phyloP scores from a whole-genome alignment of 2,888 invertebrate species.

The Andrena praecox region DNA sequence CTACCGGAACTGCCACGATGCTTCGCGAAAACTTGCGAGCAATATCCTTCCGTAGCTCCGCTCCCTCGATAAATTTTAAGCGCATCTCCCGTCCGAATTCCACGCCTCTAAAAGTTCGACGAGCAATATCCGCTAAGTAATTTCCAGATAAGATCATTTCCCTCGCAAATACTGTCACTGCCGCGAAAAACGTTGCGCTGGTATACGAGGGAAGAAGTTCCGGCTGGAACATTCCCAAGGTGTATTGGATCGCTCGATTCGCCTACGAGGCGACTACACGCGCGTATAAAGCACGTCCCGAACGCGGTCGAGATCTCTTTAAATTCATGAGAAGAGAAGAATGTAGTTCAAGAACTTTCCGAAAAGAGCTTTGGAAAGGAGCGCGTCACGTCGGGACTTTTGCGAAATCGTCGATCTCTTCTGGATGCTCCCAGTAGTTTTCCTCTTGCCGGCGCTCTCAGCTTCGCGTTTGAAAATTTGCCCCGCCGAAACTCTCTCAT shows the following conservation, averaged over 20 bases:
- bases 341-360: slow-evolving; percentile 57
- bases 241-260: slow-evolving; percentile 20
- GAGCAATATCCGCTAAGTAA: background rate
- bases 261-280: slow-evolving; percentile 11
- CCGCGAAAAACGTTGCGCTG: background rate
- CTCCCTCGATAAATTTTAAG: background rate
- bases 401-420: slow-evolving; percentile 25
- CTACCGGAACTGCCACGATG: background rate
- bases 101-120: background rate
- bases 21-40: background rate
- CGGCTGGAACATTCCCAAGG: background rate
- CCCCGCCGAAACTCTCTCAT: too few relatives aligned
- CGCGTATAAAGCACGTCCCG: slow-evolving; percentile 16
- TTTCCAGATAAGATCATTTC: background rate
- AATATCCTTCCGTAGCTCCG: background rate
- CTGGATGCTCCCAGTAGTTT: slow-evolving; percentile 4
- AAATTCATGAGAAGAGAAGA: slow-evolving; percentile 57
- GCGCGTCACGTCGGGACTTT: slow-evolving; percentile 4
- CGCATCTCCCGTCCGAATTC: background rate
- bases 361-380: slow-evolving; percentile 31
- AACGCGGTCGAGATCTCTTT: slow-evolving; percentile 61
- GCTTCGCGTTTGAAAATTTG: background rate
- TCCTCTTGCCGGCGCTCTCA: background rate
- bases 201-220: background rate
- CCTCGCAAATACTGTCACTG: background rate